Percentiles rank a stretch among this genome's conserved stretches.
Evolutionary conservation across 2,888 invertebrate genomes (phyloP).

Genomic region (Dynastes tityus): DNA sequence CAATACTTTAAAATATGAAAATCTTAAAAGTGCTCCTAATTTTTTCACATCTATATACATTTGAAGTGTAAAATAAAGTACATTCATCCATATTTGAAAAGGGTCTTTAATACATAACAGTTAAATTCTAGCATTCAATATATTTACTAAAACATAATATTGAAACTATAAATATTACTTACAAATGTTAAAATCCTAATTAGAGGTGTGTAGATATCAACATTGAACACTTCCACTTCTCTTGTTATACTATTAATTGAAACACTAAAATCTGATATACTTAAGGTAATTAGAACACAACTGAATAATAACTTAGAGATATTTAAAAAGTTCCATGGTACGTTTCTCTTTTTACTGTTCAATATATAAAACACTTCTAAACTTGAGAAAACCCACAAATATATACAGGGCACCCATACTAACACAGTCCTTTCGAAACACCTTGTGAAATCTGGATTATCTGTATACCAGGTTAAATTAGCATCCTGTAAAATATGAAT

Average conservation of each 20-base stretch:
- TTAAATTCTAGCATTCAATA: no score
- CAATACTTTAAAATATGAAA: no score
- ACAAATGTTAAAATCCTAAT: constrained; percentile 87
- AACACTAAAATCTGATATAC: constrained; percentile 78
- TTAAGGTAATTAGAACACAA: constrained; percentile 77
- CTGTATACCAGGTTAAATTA: constrained; percentile 85
- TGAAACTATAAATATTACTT: constrained; percentile 71
- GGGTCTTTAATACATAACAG: no score
- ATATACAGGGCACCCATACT: constrained; percentile 90
- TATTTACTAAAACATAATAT: no score
- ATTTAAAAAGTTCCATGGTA: constrained; percentile 85
- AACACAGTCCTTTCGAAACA: constrained; percentile 95
- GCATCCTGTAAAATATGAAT: constrained; percentile 78
- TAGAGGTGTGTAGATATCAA: constrained; percentile 85
- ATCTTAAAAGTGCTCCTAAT: no score
- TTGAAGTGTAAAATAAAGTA: no score
- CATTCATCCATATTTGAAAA: no score
- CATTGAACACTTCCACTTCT: constrained; percentile 75
- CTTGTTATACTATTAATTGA: constrained; percentile 53
- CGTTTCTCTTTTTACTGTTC: constrained; percentile 83
- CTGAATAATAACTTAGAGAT: constrained; percentile 81
- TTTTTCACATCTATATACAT: no score
- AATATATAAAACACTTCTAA: constrained; percentile 85
- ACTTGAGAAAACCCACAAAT: constrained; percentile 84
- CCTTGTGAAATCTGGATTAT: constrained; percentile 85